Evolutionary conservation across 2,888 invertebrate species (phyloP), one percentile per base, ranked within the genome.

Genomic region (Parnassius smintheus): DNA sequence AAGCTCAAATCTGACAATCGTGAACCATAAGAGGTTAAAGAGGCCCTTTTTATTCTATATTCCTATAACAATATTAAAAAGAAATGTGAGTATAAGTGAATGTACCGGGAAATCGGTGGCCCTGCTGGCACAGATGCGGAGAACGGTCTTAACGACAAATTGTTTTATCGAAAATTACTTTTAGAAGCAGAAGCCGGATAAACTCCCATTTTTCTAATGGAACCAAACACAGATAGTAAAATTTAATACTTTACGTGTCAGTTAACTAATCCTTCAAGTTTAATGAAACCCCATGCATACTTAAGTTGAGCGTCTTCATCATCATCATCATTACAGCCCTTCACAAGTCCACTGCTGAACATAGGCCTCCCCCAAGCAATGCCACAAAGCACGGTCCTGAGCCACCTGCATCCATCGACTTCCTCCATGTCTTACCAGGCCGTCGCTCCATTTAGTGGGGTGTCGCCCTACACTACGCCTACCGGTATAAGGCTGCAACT

Each of bases 91-190:
- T 58, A 65, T 60, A 52, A 56, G 56, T 59, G 60, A 64, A 62
- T 62, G 44, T 64, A 62, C 62, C 66, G 61, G 66, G 65, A 67
- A 68, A 63, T 63, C 59, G 56, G 53, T 25, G 48, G n/a, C 62
- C 60, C 65, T 62, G 64, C 73, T 70, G 70, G 57, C 88, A 78
- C 91, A 89, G 90, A 88, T 90, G 90, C 81, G 83, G 80, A 77
- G 77, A 89, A 89, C 83, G 84, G 80, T 80, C 78, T 71, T 75
- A 68, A 73, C 81, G 88, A 90, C 87, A 90, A 91, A 91, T 88
- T 91, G 89, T 90, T 90, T 87, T 88, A 89, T 88, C 87, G 90
- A 89, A 89, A 89, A 91, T 91, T 88, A 88, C 90, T 88, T 89
- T 86, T 69, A 65, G 70, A 65, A 67, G 61, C 66, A 42, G 25